Conservation (phyloP, 2,888 invertebrate species). For the Drosophila rellima region DNA sequence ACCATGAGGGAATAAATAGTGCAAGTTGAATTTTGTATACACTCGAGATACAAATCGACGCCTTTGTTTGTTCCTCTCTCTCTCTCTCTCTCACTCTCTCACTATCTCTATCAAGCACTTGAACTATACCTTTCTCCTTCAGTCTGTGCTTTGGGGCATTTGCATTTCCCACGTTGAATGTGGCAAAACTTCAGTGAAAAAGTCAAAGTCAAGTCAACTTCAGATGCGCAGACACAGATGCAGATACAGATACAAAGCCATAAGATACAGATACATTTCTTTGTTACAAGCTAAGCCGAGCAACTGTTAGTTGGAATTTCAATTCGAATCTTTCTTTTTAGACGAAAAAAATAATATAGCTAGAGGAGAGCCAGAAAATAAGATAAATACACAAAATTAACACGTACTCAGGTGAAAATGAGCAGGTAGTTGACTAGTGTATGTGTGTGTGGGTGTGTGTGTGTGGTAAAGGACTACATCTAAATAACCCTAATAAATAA, state of each 20-base stretch:
- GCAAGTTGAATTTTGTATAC: slow-evolving; percentile 44
- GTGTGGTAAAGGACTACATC: slow-evolving; percentile 51
- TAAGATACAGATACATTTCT: slow-evolving; percentile 26
- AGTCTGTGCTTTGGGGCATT: slow-evolving; percentile 49
- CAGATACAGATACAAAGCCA: too few species aligned
- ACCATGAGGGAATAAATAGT: slow-evolving; percentile 9
- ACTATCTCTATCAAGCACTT: slow-evolving; percentile 10
- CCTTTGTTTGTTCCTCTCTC: slow-evolving; percentile 69
- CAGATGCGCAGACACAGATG: slow-evolving; percentile 38
- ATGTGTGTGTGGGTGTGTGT: slow-evolving; percentile 21
- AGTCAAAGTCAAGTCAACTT: slow-evolving; percentile 60
- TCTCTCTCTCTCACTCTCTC: slow-evolving; percentile 16
- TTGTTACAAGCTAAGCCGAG: slow-evolving; percentile 26
- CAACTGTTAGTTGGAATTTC: slow-evolving; percentile 75
- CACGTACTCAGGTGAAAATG: slow-evolving; percentile 78
- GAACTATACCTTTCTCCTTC: slow-evolving; percentile 1
- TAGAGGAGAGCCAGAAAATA: slow-evolving; percentile 26
- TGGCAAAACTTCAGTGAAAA: slow-evolving; percentile 41
- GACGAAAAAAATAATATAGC: slow-evolving; percentile 17
- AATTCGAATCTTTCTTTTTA: slow-evolving; percentile 62
- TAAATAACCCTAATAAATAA: slow-evolving; percentile 80
- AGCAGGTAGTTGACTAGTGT: slow-evolving; percentile 63
- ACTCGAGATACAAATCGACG: slow-evolving; percentile 64
- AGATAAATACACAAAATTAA: slow-evolving; percentile 79
- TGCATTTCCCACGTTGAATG: slow-evolving; percentile 74